Conservation (phyloP, 1,140 invertebrate genomes). For the Eueides isabella region DNA sequence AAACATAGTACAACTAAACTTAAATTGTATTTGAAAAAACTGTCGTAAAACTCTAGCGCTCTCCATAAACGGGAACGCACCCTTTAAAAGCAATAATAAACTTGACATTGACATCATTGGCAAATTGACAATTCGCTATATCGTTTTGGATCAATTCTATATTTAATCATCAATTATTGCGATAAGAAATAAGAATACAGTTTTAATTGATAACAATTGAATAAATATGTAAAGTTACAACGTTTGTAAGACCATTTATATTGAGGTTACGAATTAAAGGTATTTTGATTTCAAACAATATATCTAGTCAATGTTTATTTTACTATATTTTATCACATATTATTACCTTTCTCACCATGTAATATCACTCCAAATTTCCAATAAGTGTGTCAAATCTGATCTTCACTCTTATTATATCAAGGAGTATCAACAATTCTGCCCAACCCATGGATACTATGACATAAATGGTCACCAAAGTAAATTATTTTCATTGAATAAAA, state of each 20-base stretch:
- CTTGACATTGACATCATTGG: slow-evolving; percentile 39
- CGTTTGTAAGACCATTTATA: not conserved
- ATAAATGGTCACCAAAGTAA: slow-evolving; percentile 40
- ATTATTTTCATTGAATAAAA: not conserved
- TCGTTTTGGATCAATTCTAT: not conserved
- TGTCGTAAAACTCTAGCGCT: not conserved
- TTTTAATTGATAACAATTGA: slow-evolving; percentile 11
- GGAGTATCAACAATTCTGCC: slow-evolving; percentile 55
- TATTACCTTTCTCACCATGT: slow-evolving; percentile 31
- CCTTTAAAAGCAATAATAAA: slow-evolving; percentile 27
- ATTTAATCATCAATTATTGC: not conserved
- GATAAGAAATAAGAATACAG: not conserved
- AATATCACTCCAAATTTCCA: slow-evolving; percentile 23
- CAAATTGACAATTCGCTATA: slow-evolving; percentile 24
- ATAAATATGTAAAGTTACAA: not conserved
- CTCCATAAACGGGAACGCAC: slow-evolving; percentile 8
- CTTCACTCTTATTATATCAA: slow-evolving; percentile 64
- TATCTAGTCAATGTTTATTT: slow-evolving; percentile 37
- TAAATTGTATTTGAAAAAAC: no score
- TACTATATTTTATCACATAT: slow-evolving; percentile 30
- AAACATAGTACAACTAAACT: not conserved
- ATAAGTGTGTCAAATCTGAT: slow-evolving; percentile 47
- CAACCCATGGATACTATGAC: slow-evolving; percentile 53
- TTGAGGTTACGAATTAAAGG: slow-evolving; percentile 43
- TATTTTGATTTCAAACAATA: slow-evolving; percentile 23